These are phyloP conservation scores for Chelonus insularis DNA, from an alignment of 1,140 invertebrate species.

Conservation along the genomic window DNA sequence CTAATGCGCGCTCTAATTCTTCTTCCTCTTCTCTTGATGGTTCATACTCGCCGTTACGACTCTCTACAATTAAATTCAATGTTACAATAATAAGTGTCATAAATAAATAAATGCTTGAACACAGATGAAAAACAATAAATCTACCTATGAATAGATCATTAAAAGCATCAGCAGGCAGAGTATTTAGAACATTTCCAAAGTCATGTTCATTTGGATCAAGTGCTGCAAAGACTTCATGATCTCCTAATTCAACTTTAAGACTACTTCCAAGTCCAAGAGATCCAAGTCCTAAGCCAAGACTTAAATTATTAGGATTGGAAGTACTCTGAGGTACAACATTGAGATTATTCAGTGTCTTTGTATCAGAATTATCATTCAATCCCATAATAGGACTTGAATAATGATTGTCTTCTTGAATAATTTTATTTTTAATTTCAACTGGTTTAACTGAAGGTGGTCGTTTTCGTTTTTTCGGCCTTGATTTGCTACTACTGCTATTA, in stretches of 20 bases:
- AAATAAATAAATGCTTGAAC: not conserved
- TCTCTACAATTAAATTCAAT: constrained; percentile 59
- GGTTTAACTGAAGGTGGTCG: constrained; percentile 45
- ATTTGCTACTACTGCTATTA: constrained; percentile 51
- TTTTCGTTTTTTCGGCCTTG: constrained; percentile 74
- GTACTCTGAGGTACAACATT: constrained; percentile 44
- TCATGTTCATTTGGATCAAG: constrained; percentile 80
- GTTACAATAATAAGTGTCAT: too few relatives aligned
- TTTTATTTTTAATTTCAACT: constrained; percentile 23
- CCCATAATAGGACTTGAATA: constrained; percentile 46
- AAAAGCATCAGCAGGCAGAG: constrained; percentile 88
- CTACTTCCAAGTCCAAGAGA: constrained; percentile 49
- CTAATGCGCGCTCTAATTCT: constrained; percentile 79
- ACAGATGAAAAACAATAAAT: constrained; percentile 24
- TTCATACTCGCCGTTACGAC: constrained; percentile 72
- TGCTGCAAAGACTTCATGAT: constrained; percentile 60
- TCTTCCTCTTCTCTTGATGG: constrained; percentile 79
- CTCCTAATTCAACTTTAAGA: constrained; percentile 54
- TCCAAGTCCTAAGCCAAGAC: constrained; percentile 47
- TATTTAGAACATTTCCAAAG: constrained; percentile 85
- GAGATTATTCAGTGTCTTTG: constrained; percentile 54
- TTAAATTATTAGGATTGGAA: constrained; percentile 47
- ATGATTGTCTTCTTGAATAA: constrained; percentile 38
- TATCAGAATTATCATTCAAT: constrained; percentile 42
- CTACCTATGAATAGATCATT: constrained; percentile 84